Base-by-base conservation (phyloP, 2,888 invertebrate genomes). In the Microctonus aethiopoides region DNA sequence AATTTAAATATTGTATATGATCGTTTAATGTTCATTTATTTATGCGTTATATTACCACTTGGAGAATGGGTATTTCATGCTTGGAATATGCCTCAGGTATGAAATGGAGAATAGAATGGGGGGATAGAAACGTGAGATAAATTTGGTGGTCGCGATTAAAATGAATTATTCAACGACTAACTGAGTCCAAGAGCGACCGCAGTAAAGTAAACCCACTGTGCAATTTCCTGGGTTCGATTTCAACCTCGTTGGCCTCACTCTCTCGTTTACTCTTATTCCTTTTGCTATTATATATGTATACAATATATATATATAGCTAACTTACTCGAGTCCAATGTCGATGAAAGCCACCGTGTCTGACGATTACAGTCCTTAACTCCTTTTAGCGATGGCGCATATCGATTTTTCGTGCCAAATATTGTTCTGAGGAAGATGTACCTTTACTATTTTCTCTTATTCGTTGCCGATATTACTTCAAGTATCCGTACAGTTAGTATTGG, bases 111-210 rank as follows among this genome's bases (percentile, higher is more conserved):
- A 16, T 2, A 2, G 16, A 16, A 9, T 24, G 4, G 26, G 26
- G 2, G 13, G 22, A 10, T 65, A n/a, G 52, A 65, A 63, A 60
- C 57, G 60, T 69, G 71, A 74, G 71, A 77, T 78, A 78, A 78
- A 78, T 78, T 75, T 72, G 68, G 74, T 72, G 72, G 71, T 72
- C 67, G 52, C 75, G 75, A 78, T 78, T 77, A 75, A 76, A 77
- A 77, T 78, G 78, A 78, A 78, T 78, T 76, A 78, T 78, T 77
- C 76, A 77, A 74, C 67, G 69, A 29, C 11, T 63, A 61, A 69
- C 67, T 64, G 36, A 36, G 5, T 36, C 57, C 10, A 56, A 29
- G 32, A 59, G 67, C 36, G 34, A 11, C 36, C 41, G 67, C 54
- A 51, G 65, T 65, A 65, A 64, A 65, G 65, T 72, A 73, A 72